A percentile compares a stretch with the other conserved stretches of the same genome.
Evolutionary conservation across 1,140 invertebrate genomes (phyloP).

Genomic region (Copidosoma floridanum): DNA sequence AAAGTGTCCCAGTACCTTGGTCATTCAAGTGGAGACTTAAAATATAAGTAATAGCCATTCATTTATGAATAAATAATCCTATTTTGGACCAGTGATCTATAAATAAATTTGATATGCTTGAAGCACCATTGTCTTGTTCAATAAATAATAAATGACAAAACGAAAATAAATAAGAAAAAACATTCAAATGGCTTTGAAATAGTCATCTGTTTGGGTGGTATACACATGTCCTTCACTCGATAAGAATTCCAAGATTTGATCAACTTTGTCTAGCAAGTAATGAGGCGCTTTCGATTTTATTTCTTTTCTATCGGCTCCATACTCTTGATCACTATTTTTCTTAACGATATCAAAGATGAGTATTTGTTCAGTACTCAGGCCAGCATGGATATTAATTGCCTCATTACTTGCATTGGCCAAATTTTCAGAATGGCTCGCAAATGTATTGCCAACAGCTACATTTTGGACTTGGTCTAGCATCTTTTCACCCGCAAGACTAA

Average conservation of each 20-base stretch:
- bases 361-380: constrained; percentile 31
- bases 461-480: too few species aligned
- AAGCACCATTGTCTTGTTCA: too few species aligned
- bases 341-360: constrained; percentile 44
- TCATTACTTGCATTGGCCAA: too few species aligned
- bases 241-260: constrained; percentile 48
- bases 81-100: too few species aligned
- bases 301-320: constrained; percentile 40
- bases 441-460: background rate
- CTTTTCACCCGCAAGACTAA: constrained; percentile 27
- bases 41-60: too few species aligned
- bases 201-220: constrained; percentile 50
- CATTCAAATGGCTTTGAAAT: constrained; percentile 39
- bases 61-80: too few species aligned
- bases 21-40: too few species aligned
- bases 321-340: constrained; percentile 34
- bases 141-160: too few species aligned
- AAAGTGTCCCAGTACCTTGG: too few species aligned
- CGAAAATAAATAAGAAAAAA: background rate
- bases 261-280: constrained; percentile 32
- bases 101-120: too few species aligned
- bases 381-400: too few species aligned
- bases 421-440: too few species aligned
- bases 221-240: constrained; percentile 52
- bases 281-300: constrained; percentile 38